Base-by-base conservation (phyloP, 2,113 vertebrate genomes). In the Hydrolagus affinis region DNA sequence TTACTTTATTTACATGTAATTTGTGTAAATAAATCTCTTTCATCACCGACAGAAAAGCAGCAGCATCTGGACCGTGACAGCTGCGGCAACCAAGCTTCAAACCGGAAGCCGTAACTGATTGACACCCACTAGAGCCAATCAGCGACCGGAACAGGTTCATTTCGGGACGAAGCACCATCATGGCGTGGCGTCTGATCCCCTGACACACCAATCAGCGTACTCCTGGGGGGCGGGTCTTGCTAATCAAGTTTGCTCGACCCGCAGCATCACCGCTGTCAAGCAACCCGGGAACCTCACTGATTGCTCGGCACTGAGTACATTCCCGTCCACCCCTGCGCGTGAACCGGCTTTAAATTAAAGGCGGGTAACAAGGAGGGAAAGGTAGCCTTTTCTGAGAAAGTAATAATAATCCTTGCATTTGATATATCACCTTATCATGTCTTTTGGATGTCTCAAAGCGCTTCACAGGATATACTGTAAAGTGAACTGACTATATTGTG, bases 81-180 rank as follows among this genome's bases (percentile, higher is more conserved):
- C 85, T 28, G 32, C 30, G 32, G 86, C 89, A 90, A 89, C 89
- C 89, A 86, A 91, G 86, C 88, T 3, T 85, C 15, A 71, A 88
- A 87, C 88, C 88, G 90, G 90, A 93, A 91, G 89, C 89, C 3
- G 3, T 0, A 0, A 30, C 25, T 86, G 87, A 89, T 44, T 19
- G 88, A 30, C 88, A 75, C 0, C 23, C 0, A 1, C 1, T 0
- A 70, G 10, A n/a, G 44, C 91, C 90, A 92, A 92, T 92, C 0
- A 25, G 89, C 90, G 91, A 90, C 91, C 0, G 25, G 14, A 0
- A 2, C 25, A 9, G 19, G 12, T 11, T 8, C 66, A 44, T 21
- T 14, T 25, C 25, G 11, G 21, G 0, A 23, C 15, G 72, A 8
- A 4, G 2, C 64, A 3, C 56, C 23, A 6, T 23, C 14, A 0